A percentile compares a stretch with the other conserved stretches of the same genome.
Conservation (phyloP, 2,797 vertebrate genomes). For the Cetoscarus ocellatus region DNA sequence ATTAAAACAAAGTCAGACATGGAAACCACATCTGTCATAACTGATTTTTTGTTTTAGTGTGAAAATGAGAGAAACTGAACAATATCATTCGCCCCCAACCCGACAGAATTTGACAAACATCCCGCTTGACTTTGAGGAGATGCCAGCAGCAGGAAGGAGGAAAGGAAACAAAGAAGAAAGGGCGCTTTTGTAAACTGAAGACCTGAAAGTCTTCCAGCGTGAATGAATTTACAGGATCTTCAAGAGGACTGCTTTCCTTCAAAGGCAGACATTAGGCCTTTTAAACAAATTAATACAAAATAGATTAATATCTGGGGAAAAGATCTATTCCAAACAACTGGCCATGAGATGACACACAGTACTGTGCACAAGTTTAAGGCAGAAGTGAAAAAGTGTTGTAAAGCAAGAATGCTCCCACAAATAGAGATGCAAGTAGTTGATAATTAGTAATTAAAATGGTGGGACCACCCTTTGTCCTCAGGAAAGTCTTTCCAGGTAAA, state of each 20-base stretch:
- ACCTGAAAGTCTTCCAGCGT: constrained; percentile 55
- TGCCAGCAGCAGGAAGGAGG: constrained; percentile 69
- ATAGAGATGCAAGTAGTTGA: too few relatives aligned
- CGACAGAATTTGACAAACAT: constrained; percentile 48
- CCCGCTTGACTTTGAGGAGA: constrained; percentile 60
- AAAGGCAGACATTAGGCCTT: constrained; percentile 21
- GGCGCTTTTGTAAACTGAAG: constrained; percentile 55
- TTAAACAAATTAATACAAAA: constrained; percentile 24
- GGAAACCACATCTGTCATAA: constrained; percentile 25
- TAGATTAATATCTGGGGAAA: constrained; percentile 20
- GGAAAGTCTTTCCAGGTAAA: too few relatives aligned
- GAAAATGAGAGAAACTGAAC: constrained; percentile 20
- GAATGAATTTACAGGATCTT: constrained; percentile 66
- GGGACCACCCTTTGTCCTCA: too few relatives aligned
- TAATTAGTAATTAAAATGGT: too few relatives aligned
- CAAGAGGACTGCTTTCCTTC: constrained; percentile 46
- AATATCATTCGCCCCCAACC: constrained; percentile 15
- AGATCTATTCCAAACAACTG: constrained; percentile 16
- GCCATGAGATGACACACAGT: not conserved
- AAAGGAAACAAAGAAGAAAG: constrained; percentile 68
- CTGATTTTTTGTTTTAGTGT: constrained; percentile 13
- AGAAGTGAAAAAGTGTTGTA: too few relatives aligned
- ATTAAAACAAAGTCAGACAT: constrained; percentile 2
- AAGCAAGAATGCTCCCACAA: too few relatives aligned
- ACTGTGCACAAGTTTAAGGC: too few relatives aligned